Conservation (phyloP, 23 tunicate species). For the Halocynthia aurantium region DNA sequence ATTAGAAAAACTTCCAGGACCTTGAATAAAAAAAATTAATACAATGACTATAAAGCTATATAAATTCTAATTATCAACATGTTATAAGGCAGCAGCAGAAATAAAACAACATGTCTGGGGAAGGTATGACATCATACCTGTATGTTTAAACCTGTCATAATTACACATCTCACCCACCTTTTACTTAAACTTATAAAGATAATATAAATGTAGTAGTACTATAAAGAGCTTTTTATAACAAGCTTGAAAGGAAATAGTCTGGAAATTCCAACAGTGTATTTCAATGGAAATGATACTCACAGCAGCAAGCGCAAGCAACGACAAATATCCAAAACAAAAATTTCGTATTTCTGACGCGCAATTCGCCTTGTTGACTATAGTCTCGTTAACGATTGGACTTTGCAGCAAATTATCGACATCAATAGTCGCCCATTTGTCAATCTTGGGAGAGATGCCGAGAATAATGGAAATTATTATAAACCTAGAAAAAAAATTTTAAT, state of each 20-base stretch:
- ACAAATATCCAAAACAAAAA: slow-evolving; percentile 52
- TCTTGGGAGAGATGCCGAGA: slow-evolving; percentile 28
- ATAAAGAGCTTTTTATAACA: neutral
- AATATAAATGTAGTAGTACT: too few relatives aligned
- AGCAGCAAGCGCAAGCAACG: slow-evolving; percentile 31
- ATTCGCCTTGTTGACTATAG: slow-evolving; percentile 20
- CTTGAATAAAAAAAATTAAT: slow-evolving; percentile 22
- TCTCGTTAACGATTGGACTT: slow-evolving; percentile 34
- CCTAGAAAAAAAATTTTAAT: slow-evolving; percentile 17
- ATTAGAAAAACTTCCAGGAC: slow-evolving; percentile 37
- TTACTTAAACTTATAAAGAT: too few relatives aligned
- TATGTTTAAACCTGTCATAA: too few relatives aligned
- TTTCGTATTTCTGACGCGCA: slow-evolving; percentile 48
- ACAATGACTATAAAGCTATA: neutral
- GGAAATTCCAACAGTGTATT: neutral
- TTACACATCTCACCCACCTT: too few relatives aligned
- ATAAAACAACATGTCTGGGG: too few relatives aligned
- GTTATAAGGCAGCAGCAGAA: neutral
- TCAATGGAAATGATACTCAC: slow-evolving; percentile 21
- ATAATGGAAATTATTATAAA: slow-evolving; percentile 37
- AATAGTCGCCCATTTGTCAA: slow-evolving; percentile 20
- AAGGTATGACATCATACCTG: too few relatives aligned
- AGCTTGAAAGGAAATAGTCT: neutral
- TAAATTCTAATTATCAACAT: neutral
- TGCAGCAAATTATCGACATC: slow-evolving; percentile 24